These are phyloP conservation scores for Acromyrmex heyeri DNA, from an alignment of 1,140 invertebrate species.

Conservation along the genomic window DNA sequence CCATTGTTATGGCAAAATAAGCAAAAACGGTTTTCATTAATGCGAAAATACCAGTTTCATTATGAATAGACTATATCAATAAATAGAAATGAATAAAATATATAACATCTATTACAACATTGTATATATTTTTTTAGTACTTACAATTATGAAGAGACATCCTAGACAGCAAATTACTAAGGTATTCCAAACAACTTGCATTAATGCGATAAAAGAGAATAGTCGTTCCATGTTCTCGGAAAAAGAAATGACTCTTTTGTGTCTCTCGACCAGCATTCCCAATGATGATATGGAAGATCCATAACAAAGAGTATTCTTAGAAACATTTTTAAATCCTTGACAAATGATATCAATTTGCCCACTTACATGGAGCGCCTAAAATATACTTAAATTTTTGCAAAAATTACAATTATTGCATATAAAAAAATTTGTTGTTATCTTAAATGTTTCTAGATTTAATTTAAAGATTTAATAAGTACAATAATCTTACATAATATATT, in stretches of 20 bases:
- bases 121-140: background rate
- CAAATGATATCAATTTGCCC: slow-evolving; percentile 67
- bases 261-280: slow-evolving; percentile 3
- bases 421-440: background rate
- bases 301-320: background rate
- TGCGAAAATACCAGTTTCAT: too few species aligned
- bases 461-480: too few species aligned
- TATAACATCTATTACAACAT: background rate
- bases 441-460: too few species aligned
- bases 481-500: too few species aligned
- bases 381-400: slow-evolving; percentile 20
- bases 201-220: slow-evolving; percentile 29
- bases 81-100: background rate
- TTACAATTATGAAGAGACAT: slow-evolving; percentile 25
- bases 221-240: slow-evolving; percentile 20
- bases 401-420: background rate
- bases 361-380: slow-evolving; percentile 61
- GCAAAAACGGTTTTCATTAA: slow-evolving; percentile 21
- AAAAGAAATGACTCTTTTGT: slow-evolving; percentile 44
- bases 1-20: slow-evolving; percentile 20
- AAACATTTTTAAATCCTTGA: slow-evolving; percentile 12
- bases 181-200: slow-evolving; percentile 39
- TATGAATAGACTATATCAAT: background rate
- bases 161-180: slow-evolving; percentile 23
- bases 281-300: background rate